Evolutionary conservation across 2,888 invertebrate species (phyloP), one percentile per base, ranked within the genome.

Genomic region (Apocheima hispidaria): DNA sequence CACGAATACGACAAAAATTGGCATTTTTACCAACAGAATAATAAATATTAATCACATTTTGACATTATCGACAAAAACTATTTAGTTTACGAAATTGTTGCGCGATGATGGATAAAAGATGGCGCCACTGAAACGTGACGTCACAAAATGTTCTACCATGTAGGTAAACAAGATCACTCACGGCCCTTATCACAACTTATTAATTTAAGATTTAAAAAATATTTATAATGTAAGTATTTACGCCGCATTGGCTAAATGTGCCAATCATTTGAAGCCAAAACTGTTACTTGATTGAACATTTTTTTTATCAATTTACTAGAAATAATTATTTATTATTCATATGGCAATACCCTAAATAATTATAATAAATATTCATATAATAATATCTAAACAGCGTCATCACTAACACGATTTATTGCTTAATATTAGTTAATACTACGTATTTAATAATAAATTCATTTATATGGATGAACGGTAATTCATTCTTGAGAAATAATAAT

Each of bases 331-430:
- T 60, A 36, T 63, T 63, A 65, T 60, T 63, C 49, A 44, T 43
- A 60, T 55, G 49, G 49, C 48, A 67, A 57, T 55, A 36, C 40
- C 14, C 10, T 55, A 58, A 43, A 50, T 57, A 60, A 26, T 52
- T 9, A 52, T 60, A 55, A 65, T 65, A 52, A 43, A 54, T 60
- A 50, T 54, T 57, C 41, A 60, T 38, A 48, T 38, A 20, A 43
- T 52, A 56, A 50, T 62, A 51, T 59, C 66, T 69, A 69, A 55
- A 55, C 67, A 84, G 81, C 76, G 63, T 78, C 84, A 85, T 87
- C 85, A 86, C 91, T 91, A 90, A 92, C 84, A 86, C 88, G 71
- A 71, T 80, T 86, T 90, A 90, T 89, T 88, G 88, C 88, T 88
- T 87, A 87, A 75, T 44, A 74, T 73, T 70, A 74, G 73, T 78